Conservation (phyloP, 2,797 vertebrate genomes). For the Micropoecilia bifurca region DNA sequence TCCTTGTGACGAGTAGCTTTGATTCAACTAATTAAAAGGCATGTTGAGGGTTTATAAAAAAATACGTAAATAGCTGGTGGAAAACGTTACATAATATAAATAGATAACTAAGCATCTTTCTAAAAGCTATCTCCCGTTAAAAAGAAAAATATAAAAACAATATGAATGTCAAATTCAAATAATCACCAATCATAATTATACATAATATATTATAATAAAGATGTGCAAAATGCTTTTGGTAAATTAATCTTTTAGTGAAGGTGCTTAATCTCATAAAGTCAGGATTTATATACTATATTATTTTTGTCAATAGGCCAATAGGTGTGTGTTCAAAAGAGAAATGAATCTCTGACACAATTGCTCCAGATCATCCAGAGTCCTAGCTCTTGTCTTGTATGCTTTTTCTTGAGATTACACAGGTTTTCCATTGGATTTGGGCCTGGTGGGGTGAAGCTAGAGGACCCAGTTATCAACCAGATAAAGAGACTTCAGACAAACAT, state of each 20-base stretch:
- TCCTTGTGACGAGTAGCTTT: background rate
- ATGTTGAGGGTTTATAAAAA: background rate
- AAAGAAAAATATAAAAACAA: background rate
- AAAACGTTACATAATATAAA: background rate
- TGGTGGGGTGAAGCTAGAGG: background rate
- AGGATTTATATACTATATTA: background rate
- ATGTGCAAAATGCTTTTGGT: background rate
- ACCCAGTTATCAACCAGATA: background rate
- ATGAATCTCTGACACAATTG: background rate
- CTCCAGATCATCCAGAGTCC: background rate
- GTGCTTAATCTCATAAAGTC: background rate
- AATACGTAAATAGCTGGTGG: background rate
- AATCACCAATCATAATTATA: background rate
- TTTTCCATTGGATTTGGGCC: background rate
- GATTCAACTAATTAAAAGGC: background rate
- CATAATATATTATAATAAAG: background rate
- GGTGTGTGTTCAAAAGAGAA: too few relatives aligned
- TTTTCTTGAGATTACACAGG: background rate
- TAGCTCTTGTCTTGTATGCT: background rate
- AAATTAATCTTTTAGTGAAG: background rate
- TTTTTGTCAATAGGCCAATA: too few relatives aligned
- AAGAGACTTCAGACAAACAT: background rate
- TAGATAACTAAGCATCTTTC: background rate
- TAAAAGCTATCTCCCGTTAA: background rate
- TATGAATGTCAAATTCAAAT: background rate